Base-by-base conservation (phyloP, 2,888 invertebrate genomes). In the Nemoura dubitans region DNA sequence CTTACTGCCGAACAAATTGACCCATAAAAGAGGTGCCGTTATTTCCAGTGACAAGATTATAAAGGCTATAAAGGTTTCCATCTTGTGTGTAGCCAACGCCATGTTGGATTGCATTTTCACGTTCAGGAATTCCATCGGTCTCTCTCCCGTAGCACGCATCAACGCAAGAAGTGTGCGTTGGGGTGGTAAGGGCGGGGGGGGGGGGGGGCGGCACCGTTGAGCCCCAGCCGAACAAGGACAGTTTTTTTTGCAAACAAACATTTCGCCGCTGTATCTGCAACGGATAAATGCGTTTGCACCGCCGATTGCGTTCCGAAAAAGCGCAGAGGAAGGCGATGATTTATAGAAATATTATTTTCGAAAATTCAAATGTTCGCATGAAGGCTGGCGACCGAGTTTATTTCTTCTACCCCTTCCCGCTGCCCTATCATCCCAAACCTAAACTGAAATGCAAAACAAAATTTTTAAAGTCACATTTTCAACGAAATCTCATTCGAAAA, bases 331-430 rank as follows among this genome's bases (percentile, higher is more conserved):
- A 78, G 5, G 5, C n/a, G 26, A 78, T 78, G 78, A 78, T 78
- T 78, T 78, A 78, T 78, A 28, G 78, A 78, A 78, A 78, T 78
- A 27, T 78, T 78, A 78, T 78, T 78, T 78, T 78, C 78, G 5
- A 26, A 78, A 26, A 78, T 78, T 78, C 78, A 26, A 78, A 78
- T 59, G 2, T 21, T 59, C 59, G 10, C n/a, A 7, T 59, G 59
- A 59, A 16, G 59, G 59, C 59, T 59, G 21, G 14, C 10, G 14
- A 7, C 59, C 14, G 16, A 59, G 59, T 21, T 59, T 59, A 21
- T 59, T 59, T 59, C 59, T 21, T 14, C 59, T 21, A 21, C 59
- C 59, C 21, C 59, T 21, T 59, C 14, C 21, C 21, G 6, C 21
- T 7, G 2, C 21, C 59, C 21, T 59, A 21, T 59, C 59, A 78